These are phyloP conservation scores for Coccyzus lansbergi DNA, from an alignment of 2,797 vertebrate species.

Conservation along the genomic window DNA sequence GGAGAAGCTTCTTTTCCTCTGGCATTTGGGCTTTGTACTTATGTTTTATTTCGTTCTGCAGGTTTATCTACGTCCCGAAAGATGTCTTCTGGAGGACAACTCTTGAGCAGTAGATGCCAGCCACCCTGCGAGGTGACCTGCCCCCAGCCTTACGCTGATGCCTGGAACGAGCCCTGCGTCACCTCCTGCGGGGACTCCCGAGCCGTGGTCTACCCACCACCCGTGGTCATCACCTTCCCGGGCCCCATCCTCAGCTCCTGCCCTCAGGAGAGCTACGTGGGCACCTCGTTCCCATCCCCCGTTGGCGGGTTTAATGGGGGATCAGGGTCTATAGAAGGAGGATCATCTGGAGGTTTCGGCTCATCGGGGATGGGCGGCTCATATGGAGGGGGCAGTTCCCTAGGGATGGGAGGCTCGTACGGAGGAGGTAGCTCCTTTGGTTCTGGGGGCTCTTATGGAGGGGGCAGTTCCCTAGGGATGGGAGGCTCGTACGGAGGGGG, in stretches of 20 bases:
- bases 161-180: neutral
- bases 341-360: neutral
- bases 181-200: neutral
- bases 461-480: neutral
- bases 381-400: neutral
- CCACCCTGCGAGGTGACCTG: neutral
- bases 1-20: neutral
- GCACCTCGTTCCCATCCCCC: neutral
- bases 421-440: neutral
- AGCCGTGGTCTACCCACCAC: neutral
- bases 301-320: neutral
- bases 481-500: neutral
- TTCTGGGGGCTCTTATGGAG: neutral
- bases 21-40: rapidly evolving
- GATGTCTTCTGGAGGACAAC: neutral
- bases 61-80: neutral
- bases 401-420: neutral
- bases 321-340: neutral
- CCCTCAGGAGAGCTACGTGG: neutral
- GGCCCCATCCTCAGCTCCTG: conserved; percentile 20
- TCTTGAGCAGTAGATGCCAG: conserved; percentile 7
- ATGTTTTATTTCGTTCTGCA: neutral
- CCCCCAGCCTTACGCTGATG: rapidly evolving
- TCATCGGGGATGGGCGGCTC: neutral
- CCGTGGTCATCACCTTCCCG: neutral